Base-by-base conservation (phyloP, 2,113 vertebrate species). In the Gobio gobio region DNA sequence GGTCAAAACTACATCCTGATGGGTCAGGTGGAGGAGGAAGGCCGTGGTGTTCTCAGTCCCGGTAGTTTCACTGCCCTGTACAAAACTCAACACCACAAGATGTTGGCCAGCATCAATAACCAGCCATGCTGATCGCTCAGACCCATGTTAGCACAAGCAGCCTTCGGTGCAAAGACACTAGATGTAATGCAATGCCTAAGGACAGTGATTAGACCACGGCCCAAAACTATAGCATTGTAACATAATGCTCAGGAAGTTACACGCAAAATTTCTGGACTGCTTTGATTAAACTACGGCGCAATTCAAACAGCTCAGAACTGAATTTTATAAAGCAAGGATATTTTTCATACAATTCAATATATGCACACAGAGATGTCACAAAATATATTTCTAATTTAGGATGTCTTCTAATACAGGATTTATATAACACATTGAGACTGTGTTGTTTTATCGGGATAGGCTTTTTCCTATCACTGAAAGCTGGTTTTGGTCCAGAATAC, bases 1-100 rank as follows among this genome's bases (percentile, higher is more conserved):
- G 97, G 96, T 47, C 12, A 63, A 84, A 95, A 88, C 91, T 97
- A 95, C 85, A 93, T 97, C 70, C 91, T 98, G 89, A 97, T 98
- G 97, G 96, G 96, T 66, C 92, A 93, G 63, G 94, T 97, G 88
- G 92, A 95, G 3, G 91, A 90, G 2, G 91, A 91, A 0, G 95
- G 96, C 24, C 93, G 90, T 4, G 96, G 95, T 0, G 82, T 90
- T 43, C 91, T 98, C 86, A 33, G 66, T 12, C 96, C 96, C 0
- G 93, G 94, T 54, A 95, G 91, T 68, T 98, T 98, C 29, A 96
- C 95, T 24, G 94, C 96, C 8, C 88, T 81, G 2, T 95, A 96
- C 92, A 96, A 96, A 87, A 49, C 93, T 3, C 91, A 68, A 29
- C 96, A 97, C 84, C 93, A 96, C 82, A 95, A 94, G 88, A 82